Conservation (phyloP, 1,140 invertebrate genomes). For the Drosophila pandora region DNA sequence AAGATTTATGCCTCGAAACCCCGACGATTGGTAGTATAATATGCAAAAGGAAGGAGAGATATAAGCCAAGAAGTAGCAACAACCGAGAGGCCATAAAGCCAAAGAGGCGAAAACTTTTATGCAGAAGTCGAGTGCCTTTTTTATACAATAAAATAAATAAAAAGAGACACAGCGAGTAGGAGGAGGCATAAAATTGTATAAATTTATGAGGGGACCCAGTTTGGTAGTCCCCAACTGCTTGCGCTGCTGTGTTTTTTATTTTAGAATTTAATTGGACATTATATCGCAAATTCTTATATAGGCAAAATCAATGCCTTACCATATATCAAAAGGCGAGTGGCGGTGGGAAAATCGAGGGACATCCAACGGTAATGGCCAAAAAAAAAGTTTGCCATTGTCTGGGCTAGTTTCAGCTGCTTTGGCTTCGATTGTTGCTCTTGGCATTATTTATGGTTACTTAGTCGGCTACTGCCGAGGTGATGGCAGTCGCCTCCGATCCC, state of each 20-base stretch:
- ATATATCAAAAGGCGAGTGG: constrained; percentile 44
- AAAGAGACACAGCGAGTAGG: constrained; percentile 21
- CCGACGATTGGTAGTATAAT: constrained; percentile 59
- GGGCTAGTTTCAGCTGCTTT: constrained; percentile 34
- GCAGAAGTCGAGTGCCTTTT: constrained; percentile 55
- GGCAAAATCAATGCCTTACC: constrained; percentile 48
- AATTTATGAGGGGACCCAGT: constrained; percentile 65
- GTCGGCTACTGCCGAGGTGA: background rate
- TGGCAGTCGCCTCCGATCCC: background rate
- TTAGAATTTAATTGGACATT: constrained; percentile 77
- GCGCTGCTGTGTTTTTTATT: constrained; percentile 32
- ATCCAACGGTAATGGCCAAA: constrained; percentile 48
- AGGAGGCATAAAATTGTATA: constrained; percentile 68
- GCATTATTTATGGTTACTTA: constrained; percentile 49
- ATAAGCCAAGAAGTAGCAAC: constrained; percentile 16
- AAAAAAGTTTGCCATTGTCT: constrained; percentile 42
- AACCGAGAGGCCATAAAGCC: constrained; percentile 65
- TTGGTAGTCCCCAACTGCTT: constrained; percentile 41
- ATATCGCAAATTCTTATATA: constrained; percentile 66
- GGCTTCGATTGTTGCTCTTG: constrained; percentile 44
- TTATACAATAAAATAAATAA: constrained; percentile 77
- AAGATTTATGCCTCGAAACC: constrained; percentile 66
- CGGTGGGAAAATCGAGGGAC: background rate
- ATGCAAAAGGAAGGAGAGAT: constrained; percentile 43
- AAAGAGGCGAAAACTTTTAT: constrained; percentile 56